Conservation (phyloP, 2,888 invertebrate species). For the Aporophyla nigra region DNA sequence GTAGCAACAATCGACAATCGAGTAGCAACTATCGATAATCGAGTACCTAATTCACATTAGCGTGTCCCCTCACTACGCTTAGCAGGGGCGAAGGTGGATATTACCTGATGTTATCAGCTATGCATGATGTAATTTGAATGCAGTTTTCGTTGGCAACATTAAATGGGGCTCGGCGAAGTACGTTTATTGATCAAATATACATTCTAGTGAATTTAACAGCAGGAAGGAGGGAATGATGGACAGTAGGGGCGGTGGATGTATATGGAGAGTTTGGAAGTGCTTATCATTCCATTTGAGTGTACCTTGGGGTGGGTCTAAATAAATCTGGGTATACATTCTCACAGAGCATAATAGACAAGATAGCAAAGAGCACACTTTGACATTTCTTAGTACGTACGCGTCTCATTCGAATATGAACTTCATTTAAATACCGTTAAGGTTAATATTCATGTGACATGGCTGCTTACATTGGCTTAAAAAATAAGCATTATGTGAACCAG, state of each 20-base stretch:
- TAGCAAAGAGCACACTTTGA: too few relatives aligned
- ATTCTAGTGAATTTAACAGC: constrained; percentile 31
- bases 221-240: constrained; percentile 1
- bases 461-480: too few relatives aligned
- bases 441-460: too few relatives aligned
- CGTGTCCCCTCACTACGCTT: constrained; percentile 37
- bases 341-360: too few relatives aligned
- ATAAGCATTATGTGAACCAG: too few relatives aligned
- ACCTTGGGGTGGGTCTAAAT: constrained; percentile 18
- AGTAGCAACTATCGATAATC: not conserved
- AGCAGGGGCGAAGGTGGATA: constrained; percentile 70
- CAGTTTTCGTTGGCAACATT: constrained; percentile 63
- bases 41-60: not conserved
- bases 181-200: constrained; percentile 56
- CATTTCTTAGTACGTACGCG: too few relatives aligned
- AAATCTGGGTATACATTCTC: not conserved
- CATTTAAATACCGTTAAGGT: too few relatives aligned
- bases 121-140: constrained; percentile 70
- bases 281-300: constrained; percentile 37
- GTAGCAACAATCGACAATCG: not conserved
- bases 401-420: too few relatives aligned
- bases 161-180: constrained; percentile 29
- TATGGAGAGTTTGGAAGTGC: constrained; percentile 18
- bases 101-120: constrained; percentile 77
- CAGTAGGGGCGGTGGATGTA: too few relatives aligned